Evolutionary conservation across 2,888 invertebrate genomes (phyloP), one percentile per base, ranked within the genome.

Genomic region (Phymatocera aterrima): DNA sequence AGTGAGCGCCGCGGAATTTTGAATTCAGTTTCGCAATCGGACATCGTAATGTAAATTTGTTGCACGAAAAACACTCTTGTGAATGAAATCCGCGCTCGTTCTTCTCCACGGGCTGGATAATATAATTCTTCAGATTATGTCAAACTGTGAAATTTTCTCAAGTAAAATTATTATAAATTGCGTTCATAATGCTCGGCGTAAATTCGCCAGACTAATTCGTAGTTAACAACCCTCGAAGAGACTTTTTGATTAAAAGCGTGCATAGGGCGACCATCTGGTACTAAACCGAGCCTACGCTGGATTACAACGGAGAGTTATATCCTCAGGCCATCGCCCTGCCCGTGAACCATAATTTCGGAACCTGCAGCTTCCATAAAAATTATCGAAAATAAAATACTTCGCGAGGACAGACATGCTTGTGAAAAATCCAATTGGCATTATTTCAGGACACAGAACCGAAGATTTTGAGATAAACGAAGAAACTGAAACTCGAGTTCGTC

Each of bases 131-230:
- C 40, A 43, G 24, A 75, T 43, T 72, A 51, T 51, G 31, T 57
- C 10, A 57, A 57, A 43, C 57, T 28, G 75, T 54, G 37, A 60
- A 57, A 75, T 75, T 75, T 21, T 21, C 12, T 40, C 15, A 8
- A 24, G 40, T 57, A 51, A n/a, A n/a, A 78, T 83, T 79, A 70
- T 83, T 80, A 83, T 84, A 84, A 86, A 86, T 86, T 83, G 82
- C 48, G 10, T 34, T 48, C 43, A 75, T 86, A 88, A 87, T 85
- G 84, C 83, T 31, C 75, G 81, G 82, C 84, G 84, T 86, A 86
- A 86, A 87, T 86, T 82, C 82, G 64, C 77, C 79, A 80, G 83
- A 85, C 84, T 86, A 87, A 87, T 87, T 87, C 84, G 84, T 77
- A 77, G 81, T 80, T 82, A 85, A 84, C 83, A 81, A 80, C 80